A percentile compares a stretch with the other conserved stretches of the same genome.
Conservation (phyloP, 2,888 invertebrate species). For the Latrodectus hesperus region DNA sequence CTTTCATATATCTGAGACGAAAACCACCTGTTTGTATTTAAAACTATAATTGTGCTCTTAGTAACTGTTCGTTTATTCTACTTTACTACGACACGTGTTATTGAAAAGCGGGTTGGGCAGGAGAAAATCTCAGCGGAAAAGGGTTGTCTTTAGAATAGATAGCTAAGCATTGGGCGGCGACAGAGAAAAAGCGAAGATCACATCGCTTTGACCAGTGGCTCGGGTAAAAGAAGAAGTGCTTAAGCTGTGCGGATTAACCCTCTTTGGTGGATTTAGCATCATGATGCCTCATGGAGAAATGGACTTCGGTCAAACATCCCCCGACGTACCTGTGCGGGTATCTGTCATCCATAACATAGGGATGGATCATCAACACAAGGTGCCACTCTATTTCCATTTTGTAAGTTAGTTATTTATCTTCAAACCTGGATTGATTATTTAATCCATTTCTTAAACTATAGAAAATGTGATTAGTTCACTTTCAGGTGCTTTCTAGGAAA, state of each 20-base stretch:
- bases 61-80: background rate
- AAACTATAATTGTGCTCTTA: conserved; percentile 6
- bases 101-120: background rate
- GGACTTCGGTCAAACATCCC: conserved; percentile 52
- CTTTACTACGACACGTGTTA: conserved; percentile 1
- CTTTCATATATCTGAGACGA: too few relatives aligned
- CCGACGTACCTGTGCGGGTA: conserved; percentile 21
- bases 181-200: conserved; percentile 13
- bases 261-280: conserved; percentile 18
- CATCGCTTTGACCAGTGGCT: conserved; percentile 22
- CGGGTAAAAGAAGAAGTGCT: conserved; percentile 12
- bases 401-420: conserved; percentile 24
- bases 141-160: conserved; percentile 3
- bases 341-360: conserved; percentile 49
- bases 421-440: too few relatives aligned
- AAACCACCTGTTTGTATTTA: conserved; percentile 6
- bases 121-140: conserved; percentile 30
- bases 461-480: too few relatives aligned
- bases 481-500: too few relatives aligned
- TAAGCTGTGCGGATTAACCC: conserved; percentile 39
- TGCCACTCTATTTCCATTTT: conserved; percentile 13
- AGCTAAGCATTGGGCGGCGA: conserved; percentile 20
- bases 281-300: conserved; percentile 57
- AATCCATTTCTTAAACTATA: too few relatives aligned
- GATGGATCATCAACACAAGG: background rate